These are phyloP conservation scores for Didymodactylos carnosus DNA, from an alignment of 2,888 invertebrate species.

Conservation along the genomic window DNA sequence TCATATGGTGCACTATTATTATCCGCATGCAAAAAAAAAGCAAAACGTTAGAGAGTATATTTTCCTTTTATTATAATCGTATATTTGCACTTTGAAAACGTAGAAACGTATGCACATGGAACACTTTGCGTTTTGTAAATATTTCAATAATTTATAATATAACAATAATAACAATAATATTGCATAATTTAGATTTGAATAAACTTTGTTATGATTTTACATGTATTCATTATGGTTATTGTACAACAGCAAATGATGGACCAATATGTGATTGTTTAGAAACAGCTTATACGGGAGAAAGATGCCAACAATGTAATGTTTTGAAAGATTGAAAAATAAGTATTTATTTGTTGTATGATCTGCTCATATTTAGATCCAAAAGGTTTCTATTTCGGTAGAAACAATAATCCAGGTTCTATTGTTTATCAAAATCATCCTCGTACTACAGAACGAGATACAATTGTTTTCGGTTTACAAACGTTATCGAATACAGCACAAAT, in stretches of 20 bases:
- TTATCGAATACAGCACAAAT: not conserved
- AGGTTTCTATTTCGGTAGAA: not conserved
- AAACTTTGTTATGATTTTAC: not conserved
- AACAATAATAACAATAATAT: no score
- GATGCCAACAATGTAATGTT: not conserved
- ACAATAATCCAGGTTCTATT: not conserved
- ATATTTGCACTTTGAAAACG: no score
- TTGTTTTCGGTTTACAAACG: not conserved
- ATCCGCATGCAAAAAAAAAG: no score
- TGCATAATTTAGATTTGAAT: not conserved
- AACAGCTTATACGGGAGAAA: not conserved
- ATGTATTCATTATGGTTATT: not conserved
- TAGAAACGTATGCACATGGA: no score
- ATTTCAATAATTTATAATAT: no score
- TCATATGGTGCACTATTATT: no score
- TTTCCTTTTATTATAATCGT: no score
- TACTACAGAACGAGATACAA: not conserved
- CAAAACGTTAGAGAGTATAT: no score
- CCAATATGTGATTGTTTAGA: not conserved
- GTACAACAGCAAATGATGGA: not conserved
- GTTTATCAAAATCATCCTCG: not conserved
- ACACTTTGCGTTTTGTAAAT: no score
- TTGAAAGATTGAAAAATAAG: not conserved
- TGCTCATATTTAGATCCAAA: not conserved
- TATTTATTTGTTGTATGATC: no score